Evolutionary conservation across 2,113 vertebrate species (phyloP), one percentile per base, ranked within the genome.

Genomic region (Grantiella picta): DNA sequence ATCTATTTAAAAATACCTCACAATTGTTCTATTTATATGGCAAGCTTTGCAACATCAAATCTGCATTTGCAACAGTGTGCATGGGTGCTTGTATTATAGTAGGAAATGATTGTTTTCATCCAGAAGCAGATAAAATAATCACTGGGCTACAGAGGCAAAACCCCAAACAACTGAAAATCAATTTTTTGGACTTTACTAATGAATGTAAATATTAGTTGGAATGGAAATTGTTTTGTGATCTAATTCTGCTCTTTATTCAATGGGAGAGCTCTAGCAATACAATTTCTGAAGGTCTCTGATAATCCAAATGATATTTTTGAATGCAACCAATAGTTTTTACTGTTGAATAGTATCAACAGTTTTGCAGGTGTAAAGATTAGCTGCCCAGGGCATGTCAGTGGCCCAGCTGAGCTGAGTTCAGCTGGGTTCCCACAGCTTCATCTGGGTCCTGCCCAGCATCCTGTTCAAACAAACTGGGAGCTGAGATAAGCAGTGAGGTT

Each of bases 371-470:
- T 63, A 29, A 28, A 79, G 47, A 57, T 12, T 44, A 70, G 13
- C 31, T 80, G 57, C 16, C 28, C 4, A 29, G 45, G 13, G 3
- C 1, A 1, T 1, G 7, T 31, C 38, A 17, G 31, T 6, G 36
- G 44, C 11, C 7, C 40, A 65, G 49, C 31, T 17, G 10, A 29
- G 82, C 29, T 52, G 47, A 29, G 25, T 53, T 86, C 15, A 86
- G 35, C 35, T n/a, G 61, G 14, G 29, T 23, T 56, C 16, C 16
- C 57, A 23, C 16, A 78, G 53, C 31, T 61, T 12, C 18, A 4
- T 38, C 45, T 90, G 82, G 23, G 27, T 28, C 31, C 49, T 68
- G 21, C 36, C 19, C 49, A 15, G 10, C 49, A 1, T 16, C 4
- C n/a, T 36, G 12, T 4, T 56, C 38, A 61, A 68, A 63, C 28